Base-by-base conservation (phyloP, 2,888 invertebrate genomes). In the Cactoblastis cactorum region DNA sequence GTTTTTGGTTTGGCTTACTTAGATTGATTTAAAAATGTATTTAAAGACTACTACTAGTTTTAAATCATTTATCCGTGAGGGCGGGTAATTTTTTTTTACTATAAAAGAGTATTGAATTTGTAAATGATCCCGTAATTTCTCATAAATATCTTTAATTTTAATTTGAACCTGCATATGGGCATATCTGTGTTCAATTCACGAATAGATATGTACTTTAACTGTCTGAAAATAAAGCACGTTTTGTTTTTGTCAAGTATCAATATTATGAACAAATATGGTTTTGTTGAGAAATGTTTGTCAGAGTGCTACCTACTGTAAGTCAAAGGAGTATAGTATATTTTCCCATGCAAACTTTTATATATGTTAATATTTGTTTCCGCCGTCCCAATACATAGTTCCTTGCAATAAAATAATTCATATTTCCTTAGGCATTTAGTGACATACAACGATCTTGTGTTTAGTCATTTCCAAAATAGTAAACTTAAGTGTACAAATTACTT, bases 341-440 rank as follows among this genome's bases (percentile, higher is more conserved):
- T 47, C 24, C 18, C n/a, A 37, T 37, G 24, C 15, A 15, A 24
- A 4, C n/a, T 35, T 35, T 12, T 41, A 46, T 43, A 45, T 33
- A 38, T 9, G 47, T 45, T 19, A 45, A 41, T 35, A 18, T 46
- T 49, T 51, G n/a, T 37, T 32, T 52, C 52, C 53, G 49, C 55
- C 56, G 59, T 59, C 59, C 59, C 35, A 32, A 34, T 43, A 8
- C 39, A 43, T 41, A 54, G 59, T 59, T 59, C 59, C 57, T 59
- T 51, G 39, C 39, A 49, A 34, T 24, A 41, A 50, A 45, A 50
- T 54, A 14, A 49, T 51, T 53, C 49, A 43, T 51, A 33, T 57
- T 52, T 41, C 51, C 49, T 43, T 41, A 47, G 11, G 34, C 15
- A 17, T 19, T 28, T n/a, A 33, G 17, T 45, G 6, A 46, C 43